Conservation (phyloP, 1,140 invertebrate genomes). For the Delia radicum region DNA sequence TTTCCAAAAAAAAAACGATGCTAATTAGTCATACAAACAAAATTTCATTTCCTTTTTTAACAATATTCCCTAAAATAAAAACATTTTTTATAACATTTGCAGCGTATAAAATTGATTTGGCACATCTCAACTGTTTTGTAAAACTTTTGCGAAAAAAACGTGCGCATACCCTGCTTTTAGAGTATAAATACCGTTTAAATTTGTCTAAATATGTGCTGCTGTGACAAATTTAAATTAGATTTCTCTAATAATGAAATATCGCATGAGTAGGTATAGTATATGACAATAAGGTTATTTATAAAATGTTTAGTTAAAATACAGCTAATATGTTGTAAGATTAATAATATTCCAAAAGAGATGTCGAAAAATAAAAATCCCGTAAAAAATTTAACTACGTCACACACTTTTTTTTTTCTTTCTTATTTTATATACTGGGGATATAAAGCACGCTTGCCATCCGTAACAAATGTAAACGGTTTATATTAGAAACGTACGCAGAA, state of each 20-base stretch:
- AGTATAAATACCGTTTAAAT: neutral
- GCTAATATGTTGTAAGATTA: neutral
- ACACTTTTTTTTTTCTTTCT: neutral
- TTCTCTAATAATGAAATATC: neutral
- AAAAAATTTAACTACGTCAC: neutral
- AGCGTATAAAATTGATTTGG: neutral
- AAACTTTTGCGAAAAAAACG: neutral
- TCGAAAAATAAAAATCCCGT: neutral
- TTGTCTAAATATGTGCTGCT: neutral
- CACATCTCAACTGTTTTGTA: neutral
- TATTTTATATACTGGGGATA: neutral
- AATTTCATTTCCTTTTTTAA: neutral
- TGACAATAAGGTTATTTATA: too few relatives aligned
- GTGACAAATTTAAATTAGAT: neutral
- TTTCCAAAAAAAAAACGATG: neutral
- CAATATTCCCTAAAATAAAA: too few relatives aligned
- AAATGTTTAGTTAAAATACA: neutral
- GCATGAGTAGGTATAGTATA: neutral
- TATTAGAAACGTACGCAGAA: neutral
- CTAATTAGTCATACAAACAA: neutral
- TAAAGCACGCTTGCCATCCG: neutral
- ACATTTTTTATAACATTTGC: neutral
- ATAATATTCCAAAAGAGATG: neutral
- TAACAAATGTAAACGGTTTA: slow-evolving; percentile 1
- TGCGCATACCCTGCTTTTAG: neutral